A percentile compares a stretch with the other conserved stretches of the same genome.
Evolutionary conservation across 2,888 invertebrate genomes (phyloP).

Genomic region (Pseudoips prasinana): DNA sequence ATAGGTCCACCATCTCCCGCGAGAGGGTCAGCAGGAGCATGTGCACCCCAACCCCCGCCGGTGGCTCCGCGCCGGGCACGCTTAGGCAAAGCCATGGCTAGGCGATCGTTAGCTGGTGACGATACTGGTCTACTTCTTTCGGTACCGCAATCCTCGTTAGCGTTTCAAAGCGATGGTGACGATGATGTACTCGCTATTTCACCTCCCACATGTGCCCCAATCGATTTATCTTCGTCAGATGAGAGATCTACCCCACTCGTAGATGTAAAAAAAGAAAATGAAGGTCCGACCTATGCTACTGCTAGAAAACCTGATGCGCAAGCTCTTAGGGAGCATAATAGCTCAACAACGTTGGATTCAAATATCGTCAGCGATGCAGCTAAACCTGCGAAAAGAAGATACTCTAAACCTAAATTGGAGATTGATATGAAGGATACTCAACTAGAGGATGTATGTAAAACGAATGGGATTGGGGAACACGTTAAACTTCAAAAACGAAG

Average conservation of each 20-base stretch:
- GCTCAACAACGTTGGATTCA: slow-evolving; percentile 44
- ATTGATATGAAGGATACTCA: slow-evolving; percentile 76
- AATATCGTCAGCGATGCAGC: slow-evolving; percentile 48
- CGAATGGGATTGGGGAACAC: slow-evolving; percentile 78
- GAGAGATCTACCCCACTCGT: slow-evolving; percentile 70
- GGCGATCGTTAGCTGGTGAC: slow-evolving; percentile 82
- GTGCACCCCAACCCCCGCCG: slow-evolving; percentile 82
- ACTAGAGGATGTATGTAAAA: slow-evolving; percentile 68
- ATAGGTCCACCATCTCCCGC: slow-evolving; percentile 86
- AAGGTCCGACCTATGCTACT: slow-evolving; percentile 61
- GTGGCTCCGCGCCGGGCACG: slow-evolving; percentile 70
- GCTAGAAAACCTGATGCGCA: slow-evolving; percentile 68
- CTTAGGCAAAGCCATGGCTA: slow-evolving; percentile 85
- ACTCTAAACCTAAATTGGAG: slow-evolving; percentile 72
- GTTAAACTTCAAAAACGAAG: slow-evolving; percentile 78
- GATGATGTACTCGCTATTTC: slow-evolving; percentile 77
- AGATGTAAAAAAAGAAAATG: slow-evolving; percentile 75
- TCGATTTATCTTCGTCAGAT: slow-evolving; percentile 75
- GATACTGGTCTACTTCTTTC: slow-evolving; percentile 75
- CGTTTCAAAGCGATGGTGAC: slow-evolving; percentile 71
- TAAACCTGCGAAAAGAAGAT: slow-evolving; percentile 67
- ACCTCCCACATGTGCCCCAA: slow-evolving; percentile 68
- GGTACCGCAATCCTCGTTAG: slow-evolving; percentile 49
- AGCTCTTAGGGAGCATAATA: slow-evolving; percentile 67
- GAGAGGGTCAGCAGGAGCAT: slow-evolving; percentile 85